Evolutionary conservation across 2,113 vertebrate genomes (phyloP), one percentile per base, ranked within the genome.

Genomic region (Origma solitaria): DNA sequence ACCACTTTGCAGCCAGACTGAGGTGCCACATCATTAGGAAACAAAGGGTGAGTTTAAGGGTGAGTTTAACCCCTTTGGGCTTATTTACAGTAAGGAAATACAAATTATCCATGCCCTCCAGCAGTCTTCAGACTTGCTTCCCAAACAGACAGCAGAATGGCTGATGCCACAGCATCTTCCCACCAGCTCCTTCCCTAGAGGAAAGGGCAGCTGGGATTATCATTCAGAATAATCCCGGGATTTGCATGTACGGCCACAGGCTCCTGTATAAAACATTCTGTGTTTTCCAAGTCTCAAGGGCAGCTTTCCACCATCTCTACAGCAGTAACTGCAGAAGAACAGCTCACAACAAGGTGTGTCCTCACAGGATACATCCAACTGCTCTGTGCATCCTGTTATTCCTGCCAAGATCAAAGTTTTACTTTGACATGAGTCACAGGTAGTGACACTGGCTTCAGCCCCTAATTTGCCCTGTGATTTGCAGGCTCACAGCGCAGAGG

Each of bases 321-420:
- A 38, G 86, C 1, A 2, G 3, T 40, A 69, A 89, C 60, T 15
- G 27, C 35, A 62, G 60, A 82, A 1, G 15, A 73, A 68, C 53
- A 78, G 47, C 61, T 42, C 78, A 60, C 42, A 93, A 93, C 42
- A 93, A 93, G 88, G 89, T 78, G 86, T 90, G 80, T 85, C 83
- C 91, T 56, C 64, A 60, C 72, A 94, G 95, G 94, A 95, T 88
- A 75, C 76, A 72, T 82, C 69, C 65, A 94, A 50, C 60, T 66
- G 88, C 86, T 91, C 21, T 47, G 57, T n/a, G 71, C 82, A 92
- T 90, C 95, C 94, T 96, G 88, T 72, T 92, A 78, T 92, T 94
- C 38, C 80, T 88, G 75, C 51, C 84, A 90, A 86, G 82, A 96
- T 86, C 79, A 92, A 94, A 95, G 95, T 82, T 95, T 76, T 86